A percentile compares a stretch with the other conserved stretches of the same genome.
Conservation (phyloP, 2,888 invertebrate genomes). For the Erebia aethiops region DNA sequence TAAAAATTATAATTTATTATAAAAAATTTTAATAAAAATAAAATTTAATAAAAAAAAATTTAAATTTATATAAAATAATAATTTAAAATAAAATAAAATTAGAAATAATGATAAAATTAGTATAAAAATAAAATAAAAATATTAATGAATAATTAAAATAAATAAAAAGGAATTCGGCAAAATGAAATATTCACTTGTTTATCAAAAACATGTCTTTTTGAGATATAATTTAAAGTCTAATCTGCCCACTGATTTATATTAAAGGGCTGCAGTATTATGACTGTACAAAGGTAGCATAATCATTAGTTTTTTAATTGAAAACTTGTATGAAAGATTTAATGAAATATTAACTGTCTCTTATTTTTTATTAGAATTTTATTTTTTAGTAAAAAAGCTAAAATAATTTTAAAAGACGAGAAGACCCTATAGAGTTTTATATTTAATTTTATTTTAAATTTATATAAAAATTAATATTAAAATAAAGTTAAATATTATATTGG, state of each 20-base stretch:
- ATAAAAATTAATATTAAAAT: constrained; percentile 54
- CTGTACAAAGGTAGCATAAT: constrained; percentile 46
- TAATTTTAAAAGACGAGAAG: constrained; percentile 88
- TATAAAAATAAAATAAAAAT: constrained; percentile 74
- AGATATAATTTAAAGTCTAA: constrained; percentile 53
- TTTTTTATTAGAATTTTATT: constrained; percentile 68
- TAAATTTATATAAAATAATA: constrained; percentile 71
- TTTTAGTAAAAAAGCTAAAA: constrained; percentile 86
- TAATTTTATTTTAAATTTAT: constrained; percentile 66
- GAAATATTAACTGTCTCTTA: constrained; percentile 81
- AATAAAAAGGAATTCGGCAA: constrained; percentile 85
- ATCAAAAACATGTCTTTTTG: constrained; percentile 90
- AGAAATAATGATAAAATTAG: constrained; percentile 84
- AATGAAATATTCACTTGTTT: constrained; percentile 86
- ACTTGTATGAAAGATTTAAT: constrained; percentile 90
- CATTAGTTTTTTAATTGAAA: constrained; percentile 84
- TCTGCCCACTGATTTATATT: constrained; percentile 88
- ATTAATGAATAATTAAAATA: constrained; percentile 81
- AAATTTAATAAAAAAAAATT: constrained; percentile 62
- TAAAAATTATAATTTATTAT: constrained; percentile 78
- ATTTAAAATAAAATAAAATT: constrained; percentile 69
- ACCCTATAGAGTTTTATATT: constrained; percentile 88
- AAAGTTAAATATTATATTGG: constrained; percentile 82
- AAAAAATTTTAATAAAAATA: constrained; percentile 63
- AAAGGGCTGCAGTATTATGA: constrained; percentile 88